These are phyloP conservation scores for Acronicta aceris DNA, from an alignment of 2,888 invertebrate species.

Conservation along the genomic window DNA sequence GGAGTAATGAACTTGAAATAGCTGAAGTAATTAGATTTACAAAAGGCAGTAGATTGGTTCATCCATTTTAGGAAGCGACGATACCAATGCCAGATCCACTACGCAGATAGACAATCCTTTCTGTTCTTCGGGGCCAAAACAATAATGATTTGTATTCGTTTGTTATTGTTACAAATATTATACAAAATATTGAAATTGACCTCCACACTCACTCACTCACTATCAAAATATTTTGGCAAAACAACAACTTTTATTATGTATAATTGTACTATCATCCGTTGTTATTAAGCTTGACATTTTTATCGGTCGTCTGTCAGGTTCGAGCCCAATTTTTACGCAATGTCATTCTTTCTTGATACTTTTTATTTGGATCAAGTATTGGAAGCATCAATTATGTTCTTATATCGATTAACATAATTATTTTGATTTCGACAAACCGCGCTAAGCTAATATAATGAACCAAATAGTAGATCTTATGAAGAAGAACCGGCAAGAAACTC, in stretches of 20 bases:
- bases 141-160: background rate
- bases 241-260: background rate
- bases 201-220: background rate
- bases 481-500: no score
- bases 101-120: background rate
- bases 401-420: background rate
- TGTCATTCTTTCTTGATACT: background rate
- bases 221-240: background rate
- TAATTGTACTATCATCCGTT: background rate
- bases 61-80: background rate
- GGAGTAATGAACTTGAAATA: background rate
- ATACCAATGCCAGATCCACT: background rate
- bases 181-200: background rate
- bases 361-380: background rate
- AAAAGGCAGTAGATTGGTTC: background rate
- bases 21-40: background rate
- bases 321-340: background rate
- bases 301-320: background rate
- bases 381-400: background rate
- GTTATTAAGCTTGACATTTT: background rate
- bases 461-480: no score
- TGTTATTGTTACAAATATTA: conserved; percentile 1
- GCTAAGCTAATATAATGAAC: no score
- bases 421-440: background rate
- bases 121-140: background rate